Evolutionary conservation across 1,140 invertebrate species (phyloP), one percentile per base, ranked within the genome.

Genomic region (Drosophila bipectinata): DNA sequence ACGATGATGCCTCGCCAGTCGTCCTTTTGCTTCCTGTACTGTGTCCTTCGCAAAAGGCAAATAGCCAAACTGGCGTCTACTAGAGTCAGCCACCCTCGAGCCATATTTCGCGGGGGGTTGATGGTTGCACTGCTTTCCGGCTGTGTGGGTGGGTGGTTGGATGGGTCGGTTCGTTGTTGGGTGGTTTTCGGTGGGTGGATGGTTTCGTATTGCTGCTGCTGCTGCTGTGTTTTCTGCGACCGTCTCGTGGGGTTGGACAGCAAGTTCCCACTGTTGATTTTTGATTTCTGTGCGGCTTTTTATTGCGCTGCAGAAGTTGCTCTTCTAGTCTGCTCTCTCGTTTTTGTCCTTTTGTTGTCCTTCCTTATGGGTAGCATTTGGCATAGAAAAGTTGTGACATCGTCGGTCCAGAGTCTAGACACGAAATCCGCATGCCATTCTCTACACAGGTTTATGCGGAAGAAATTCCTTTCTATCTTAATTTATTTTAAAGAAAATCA

Each of bases 231-330:
- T 44, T 56, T 21, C 61, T 30, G 41, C 49, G 39, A 34, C 56
- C 45, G 41, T 54, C 56, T 63, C 61, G 37, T 58, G 62, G 67
- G 67, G 59, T 72, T 85, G 64, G 72, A 72, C 48, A 49, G 58
- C 66, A 69, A 69, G 73, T 73, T 85, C 60, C 44, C 57, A 79
- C 63, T 67, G 77, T 81, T 81, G 63, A 85, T 87, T 84, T 84
- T 81, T 84, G 81, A 84, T 84, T 84, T 85, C 73, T 69, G 77
- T 80, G 67, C 68, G 67, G 72, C 72, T 73, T 69, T 77, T 75
- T 85, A 62, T 78, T 59, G 58, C 76, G 66, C 64, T 63, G 60
- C 56, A 32, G 63, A 82, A 82, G 74, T 82, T 82, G 73, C 64
- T 56, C 59, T 71, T 83, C 64, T 72, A 51, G 30, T 48, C 12